Evolutionary conservation across 1,140 invertebrate genomes (phyloP), one percentile per base, ranked within the genome.

Genomic region (Lucilia cuprina): DNA sequence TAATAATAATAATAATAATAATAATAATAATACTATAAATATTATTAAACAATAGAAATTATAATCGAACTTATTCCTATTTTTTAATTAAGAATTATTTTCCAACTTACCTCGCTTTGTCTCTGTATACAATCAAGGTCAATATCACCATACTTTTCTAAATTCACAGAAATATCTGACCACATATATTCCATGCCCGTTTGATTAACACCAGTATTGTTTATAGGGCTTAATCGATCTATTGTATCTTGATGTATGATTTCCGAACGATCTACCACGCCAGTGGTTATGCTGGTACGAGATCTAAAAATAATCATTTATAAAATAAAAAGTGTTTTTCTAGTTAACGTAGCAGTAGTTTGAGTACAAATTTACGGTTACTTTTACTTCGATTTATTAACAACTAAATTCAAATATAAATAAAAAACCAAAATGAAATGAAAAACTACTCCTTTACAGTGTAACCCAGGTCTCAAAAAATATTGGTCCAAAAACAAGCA

Each of bases 231-330:
- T 1, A 91, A 84, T 0, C 90, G 88, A 85, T 91, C 89, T 82
- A 89, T 83, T 25, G 89, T 87, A 84, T 91, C 90, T 85, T 90
- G 89, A 82, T 91, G 91, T 3, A 91, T 83, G 34, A 87, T 87
- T 85, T 91, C 90, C 1, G 90, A 90, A 83, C 92, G 91, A 84
- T 93, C 92, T 50, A 93, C 92, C 83, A 92, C 86, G 85, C 94
- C 94, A 60, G 94, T 95, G 3, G 94, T 95, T 80, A 95, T 95
- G 88, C 94, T 94, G 9, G 94, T 94, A 87, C 93, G 88, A 60
- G 88, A 90, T 85, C 90, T 87, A 50, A 25, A 85, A 85, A 60
- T 10, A 70, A 30, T 13, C 25, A 30, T 30, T 30, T 30, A 74
- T 41, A 41, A 41, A 34, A 50, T 34, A 2, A 5, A 74, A 14